These are phyloP conservation scores for Plotosus lineatus DNA, from an alignment of 2,113 vertebrate genomes.

Conservation along the genomic window DNA sequence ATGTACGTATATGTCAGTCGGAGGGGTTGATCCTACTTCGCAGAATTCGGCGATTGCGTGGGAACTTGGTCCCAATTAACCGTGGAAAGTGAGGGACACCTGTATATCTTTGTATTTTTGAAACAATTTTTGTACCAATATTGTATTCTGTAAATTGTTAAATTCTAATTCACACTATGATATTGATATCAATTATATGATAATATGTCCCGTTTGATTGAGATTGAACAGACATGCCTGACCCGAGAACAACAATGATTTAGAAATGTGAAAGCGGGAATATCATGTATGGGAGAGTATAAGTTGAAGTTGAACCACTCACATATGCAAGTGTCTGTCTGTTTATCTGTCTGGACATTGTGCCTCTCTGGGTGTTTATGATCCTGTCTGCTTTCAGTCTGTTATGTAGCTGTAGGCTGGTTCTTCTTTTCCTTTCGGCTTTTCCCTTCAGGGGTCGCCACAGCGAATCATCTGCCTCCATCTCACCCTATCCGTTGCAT, in stretches of 20 bases:
- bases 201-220: not conserved
- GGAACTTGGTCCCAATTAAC: too few species aligned
- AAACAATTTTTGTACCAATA: not conserved
- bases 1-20: too few species aligned
- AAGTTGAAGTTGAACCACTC: not conserved
- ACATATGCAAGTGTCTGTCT: not conserved
- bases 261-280: conserved; percentile 4
- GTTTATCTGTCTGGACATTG: not conserved
- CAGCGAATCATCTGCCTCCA: too few species aligned
- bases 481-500: too few species aligned
- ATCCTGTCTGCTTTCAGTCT: not conserved
- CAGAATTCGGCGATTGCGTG: too few species aligned
- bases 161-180: too few species aligned
- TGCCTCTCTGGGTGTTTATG: not conserved
- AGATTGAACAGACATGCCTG: not conserved
- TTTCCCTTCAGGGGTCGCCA: too few species aligned
- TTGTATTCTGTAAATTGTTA: not conserved
- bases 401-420: not conserved
- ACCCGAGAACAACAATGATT: too few species aligned
- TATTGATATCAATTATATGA: not conserved
- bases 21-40: too few species aligned
- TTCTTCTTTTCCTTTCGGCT: too few species aligned
- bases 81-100: too few species aligned
- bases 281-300: not conserved
- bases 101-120: too few species aligned